phyloP scores from a whole-genome alignment of 2,888 invertebrate genomes.

The Stratiomys singularior region DNA sequence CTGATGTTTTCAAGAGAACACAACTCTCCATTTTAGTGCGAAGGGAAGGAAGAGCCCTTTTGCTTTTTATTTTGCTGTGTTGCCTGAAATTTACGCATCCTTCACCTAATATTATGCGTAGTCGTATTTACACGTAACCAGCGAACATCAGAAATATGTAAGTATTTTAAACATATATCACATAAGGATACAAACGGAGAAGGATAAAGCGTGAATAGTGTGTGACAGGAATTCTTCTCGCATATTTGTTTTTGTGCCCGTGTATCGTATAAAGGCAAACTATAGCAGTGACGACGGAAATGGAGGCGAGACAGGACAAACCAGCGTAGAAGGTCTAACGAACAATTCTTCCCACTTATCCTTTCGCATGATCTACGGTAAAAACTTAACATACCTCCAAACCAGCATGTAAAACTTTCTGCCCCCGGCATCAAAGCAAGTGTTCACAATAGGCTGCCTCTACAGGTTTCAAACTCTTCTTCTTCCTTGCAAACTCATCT shows the following conservation, averaged over 20 bases:
- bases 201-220: not conserved
- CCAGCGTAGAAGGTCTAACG: not conserved
- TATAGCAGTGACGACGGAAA: not conserved
- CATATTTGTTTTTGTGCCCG: not conserved
- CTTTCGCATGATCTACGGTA: no score
- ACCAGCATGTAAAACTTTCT: not conserved
- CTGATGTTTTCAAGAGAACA: conserved; percentile 12
- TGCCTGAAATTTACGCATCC: not conserved
- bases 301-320: not conserved
- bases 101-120: conserved; percentile 8
- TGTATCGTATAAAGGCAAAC: not conserved
- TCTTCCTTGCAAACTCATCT: conserved; percentile 19
- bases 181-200: not conserved
- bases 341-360: not conserved
- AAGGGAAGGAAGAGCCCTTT: not conserved
- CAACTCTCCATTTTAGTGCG: conserved; percentile 13
- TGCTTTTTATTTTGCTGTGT: no score
- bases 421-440: not conserved
- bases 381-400: not conserved
- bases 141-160: conserved; percentile 15
- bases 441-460: conserved; percentile 21
- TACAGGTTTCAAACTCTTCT: conserved; percentile 17
- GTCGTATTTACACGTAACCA: not conserved
- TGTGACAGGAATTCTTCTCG: conserved; percentile 17
- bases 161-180: conserved; percentile 5